Evolutionary conservation across 2,888 invertebrate species (phyloP), one percentile per base, ranked within the genome.

Genomic region (Heterodera filipjevi): DNA sequence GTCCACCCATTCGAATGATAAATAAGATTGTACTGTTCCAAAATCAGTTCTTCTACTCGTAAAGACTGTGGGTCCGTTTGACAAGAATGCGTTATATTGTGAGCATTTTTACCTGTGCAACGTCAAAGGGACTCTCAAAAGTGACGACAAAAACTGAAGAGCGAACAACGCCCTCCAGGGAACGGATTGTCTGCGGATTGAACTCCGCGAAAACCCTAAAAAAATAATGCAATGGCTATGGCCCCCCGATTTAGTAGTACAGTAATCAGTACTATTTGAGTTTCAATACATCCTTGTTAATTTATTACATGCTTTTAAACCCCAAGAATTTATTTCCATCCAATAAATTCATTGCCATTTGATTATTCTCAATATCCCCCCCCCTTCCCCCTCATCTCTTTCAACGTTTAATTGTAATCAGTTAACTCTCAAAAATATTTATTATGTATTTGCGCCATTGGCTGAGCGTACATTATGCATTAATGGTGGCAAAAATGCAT

Each of bases 151-250:
- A 75, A 2, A 49, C 75, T 2, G 59, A 59, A 59, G 59, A 59
- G 12, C 59, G 59, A 59, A 59, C 59, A 59, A 27, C 22, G 8
- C 59, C 75, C 66, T 81, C 80, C 22, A 78, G 79, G 71, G 71
- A 66, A 35, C 81, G 81, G 3, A 79, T 80, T n/a, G 68, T 71
- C 30, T 81, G 77, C 16, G 85, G 85, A 12, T 80, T 76, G 76
- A 82, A 86, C 39, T 82, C 83, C 8, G 84, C 85, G 73, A 86
- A 86, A 32, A 86, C 84, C 71, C 86, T 86, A 81, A 0, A 83
- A 73, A 19, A 33, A 73, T 32, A 49, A 27, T 53, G 16, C 16
- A 53, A 53, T 53, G n/a, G n/a, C n/a, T n/a, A n/a, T n/a, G n/a
- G n/a, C n/a, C n/a, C n/a, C n/a, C n/a, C n/a, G n/a, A n/a, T n/a